These are phyloP conservation scores for Turdus rufiventris DNA, from an alignment of 2,113 vertebrate genomes.

Conservation along the genomic window DNA sequence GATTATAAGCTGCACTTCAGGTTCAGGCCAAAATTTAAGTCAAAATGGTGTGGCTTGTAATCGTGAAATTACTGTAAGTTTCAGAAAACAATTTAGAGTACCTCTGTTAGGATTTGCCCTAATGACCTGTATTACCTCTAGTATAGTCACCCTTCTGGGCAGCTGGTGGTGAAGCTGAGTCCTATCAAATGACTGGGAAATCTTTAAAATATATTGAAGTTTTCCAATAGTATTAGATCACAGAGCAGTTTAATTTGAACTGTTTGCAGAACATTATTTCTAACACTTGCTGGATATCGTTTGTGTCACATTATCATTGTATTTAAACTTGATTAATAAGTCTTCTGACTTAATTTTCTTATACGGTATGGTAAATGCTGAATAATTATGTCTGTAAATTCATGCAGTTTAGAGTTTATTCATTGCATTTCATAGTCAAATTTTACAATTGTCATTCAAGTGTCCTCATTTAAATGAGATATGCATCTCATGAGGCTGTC, in stretches of 20 bases:
- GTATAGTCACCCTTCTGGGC: neutral
- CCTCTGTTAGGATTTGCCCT: neutral
- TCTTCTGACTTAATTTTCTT: neutral
- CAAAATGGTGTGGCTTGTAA: too few species aligned
- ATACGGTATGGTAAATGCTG: neutral
- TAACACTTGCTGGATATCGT: neutral
- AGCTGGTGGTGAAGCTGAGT: neutral
- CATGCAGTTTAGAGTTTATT: slow-evolving; percentile 2
- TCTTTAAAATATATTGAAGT: neutral
- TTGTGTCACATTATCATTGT: neutral
- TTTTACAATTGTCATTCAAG: slow-evolving; percentile 25
- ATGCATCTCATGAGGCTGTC: neutral
- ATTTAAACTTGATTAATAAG: neutral
- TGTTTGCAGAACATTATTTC: neutral
- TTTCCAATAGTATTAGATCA: neutral
- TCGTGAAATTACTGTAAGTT: neutral
- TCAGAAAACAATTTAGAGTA: neutral
- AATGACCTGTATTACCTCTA: neutral
- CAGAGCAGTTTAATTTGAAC: neutral
- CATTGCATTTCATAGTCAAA: slow-evolving; percentile 11
- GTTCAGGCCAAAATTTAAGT: too few species aligned
- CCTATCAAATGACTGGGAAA: neutral
- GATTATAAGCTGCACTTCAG: too few species aligned
- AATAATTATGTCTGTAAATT: slow-evolving; percentile 10
- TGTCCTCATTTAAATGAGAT: slow-evolving; percentile 5